Evolutionary conservation across 2,888 invertebrate species (phyloP), one percentile per base, ranked within the genome.

Genomic region (Formica aserva): DNA sequence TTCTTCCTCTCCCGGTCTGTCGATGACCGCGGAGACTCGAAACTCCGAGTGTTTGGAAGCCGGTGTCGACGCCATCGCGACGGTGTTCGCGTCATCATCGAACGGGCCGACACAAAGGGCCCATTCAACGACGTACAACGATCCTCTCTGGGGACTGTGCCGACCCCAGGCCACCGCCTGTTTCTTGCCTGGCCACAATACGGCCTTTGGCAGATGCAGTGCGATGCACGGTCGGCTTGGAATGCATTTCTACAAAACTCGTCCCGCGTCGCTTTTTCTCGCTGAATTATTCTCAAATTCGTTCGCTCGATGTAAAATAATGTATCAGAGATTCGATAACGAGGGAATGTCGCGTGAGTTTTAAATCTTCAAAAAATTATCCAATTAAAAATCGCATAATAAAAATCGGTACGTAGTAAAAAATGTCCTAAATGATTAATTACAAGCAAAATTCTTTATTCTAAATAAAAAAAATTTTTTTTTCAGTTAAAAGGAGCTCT

Each of bases 111-210:
- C 91, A 91, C 91, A 91, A 91, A 91, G 90, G 86, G 85, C 87
- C 85, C 87, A 90, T 91, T 91, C 90, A 91, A 77, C 82, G 67
- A 80, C 80, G 88, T 89, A 90, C 91, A 91, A 91, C 91, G 85
- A 88, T 78, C 85, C 85, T 84, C 74, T 81, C 81, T 82, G 55
- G 67, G 52, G 77, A 65, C 60, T 55, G 69, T 55, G 29, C 76
- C 67, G 57, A 48, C 18, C 84, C 18, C 84, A 45, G 26, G 60
- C 76, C 52, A 22, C 65, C 71, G 71, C 48, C 45, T 29, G 35
- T 18, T 35, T 22, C 32, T 41, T 15, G 77, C 78, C 35, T 8
- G 32, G 57, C 32, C 45, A 13, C 78, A 55, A 35, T 57, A 13
- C 26, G 60, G 45, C 78, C 74, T 80, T 80, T 74, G 60, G 45